Base-by-base conservation (phyloP, 2,888 invertebrate genomes). In the Priocnemis perturbator region DNA sequence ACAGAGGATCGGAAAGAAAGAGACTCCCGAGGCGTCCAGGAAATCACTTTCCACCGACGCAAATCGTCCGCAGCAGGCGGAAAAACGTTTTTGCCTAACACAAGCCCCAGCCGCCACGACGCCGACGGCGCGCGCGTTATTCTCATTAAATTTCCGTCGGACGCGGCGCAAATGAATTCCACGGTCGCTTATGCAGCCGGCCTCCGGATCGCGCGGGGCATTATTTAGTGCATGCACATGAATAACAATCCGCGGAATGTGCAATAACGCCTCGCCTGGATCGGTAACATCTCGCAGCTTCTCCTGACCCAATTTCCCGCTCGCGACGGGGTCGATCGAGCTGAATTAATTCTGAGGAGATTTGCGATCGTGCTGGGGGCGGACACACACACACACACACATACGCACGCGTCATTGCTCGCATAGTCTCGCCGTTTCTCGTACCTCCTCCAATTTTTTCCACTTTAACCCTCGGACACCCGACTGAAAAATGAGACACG, bases 191-290 rank as follows among this genome's bases (percentile, higher is more conserved):
- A 11, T 37, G 37, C 37, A 37, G 7, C 19, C 44, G 19, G 55
- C 19, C 11, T 11, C 4, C 4, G 17, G 17, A 21, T 56, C 26
- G 55, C 45, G 19, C 7, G 9, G 26, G 14, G 23, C 37, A 55
- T 64, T 55, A 64, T 55, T 68, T 59, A 63, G 50, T 50, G 53
- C 37, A 14, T 45, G 30, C 21, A 3, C 53, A 37, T 20, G 20
- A 68, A 68, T 60, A 68, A 68, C 67, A 64, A 68, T 64, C 47
- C 47, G 19, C 30, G 48, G 64, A 59, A 68, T 68, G 58, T 60
- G 48, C 59, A 68, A 64, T 68, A 60, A 68, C 21, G 55, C n/a
- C n/a, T n/a, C 53, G 55, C 11, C 55, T 15, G 20, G 58, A 59
- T 64, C 59, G 23, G 55, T 67, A 64, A 53, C 45, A 58, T 63